Base-by-base conservation (phyloP, 2,888 invertebrate species). In the Myathropa florea region DNA sequence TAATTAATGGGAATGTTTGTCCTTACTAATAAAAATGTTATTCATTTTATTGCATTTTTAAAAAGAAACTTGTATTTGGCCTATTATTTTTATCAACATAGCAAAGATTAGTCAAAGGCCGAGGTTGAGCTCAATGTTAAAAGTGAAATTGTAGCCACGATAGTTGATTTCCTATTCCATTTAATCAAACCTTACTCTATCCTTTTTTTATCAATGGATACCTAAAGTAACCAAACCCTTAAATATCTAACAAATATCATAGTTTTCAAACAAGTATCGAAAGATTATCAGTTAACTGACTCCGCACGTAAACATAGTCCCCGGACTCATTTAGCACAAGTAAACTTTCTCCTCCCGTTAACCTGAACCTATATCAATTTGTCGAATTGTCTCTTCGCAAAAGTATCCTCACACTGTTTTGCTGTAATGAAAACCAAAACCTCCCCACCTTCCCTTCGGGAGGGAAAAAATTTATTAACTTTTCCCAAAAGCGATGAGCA, bases 401-500 rank as follows among this genome's bases (percentile, higher is more conserved):
- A 59, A 33, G 64, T 80, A 80, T 71, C 70, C 73, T 63, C 64
- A 24, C 24, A 24, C 46, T 57, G 55, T 39, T 28, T 26, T n/a
- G 30, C 33, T 81, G 72, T 82, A 85, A 85, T 85, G 85, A 77
- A 82, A 82, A 77, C 85, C 77, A 77, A 85, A 61, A 77, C 72
- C 61, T 64, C 63, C 71, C 61, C 46, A 39, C 57, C 55, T 70
- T 68, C 39, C 23, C 68, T 53, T 59, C 12, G n/a, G 46, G 33
- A 73, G 12, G 18, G 33, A 46, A 36, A 23, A 46, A 59, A 28
- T 77, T 68, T 75, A 70, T 64, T 64, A 83, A 83, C 82, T 83
- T 72, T 78, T 59, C 23, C 53, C 33, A 73, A 64, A 73, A 78
- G 68, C 68, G 68, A 78, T 78, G 79, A 83, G 75, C 30, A 80